phyloP scores from a whole-genome alignment of 2,113 vertebrate species.

The Megaptera novaeangliae region DNA sequence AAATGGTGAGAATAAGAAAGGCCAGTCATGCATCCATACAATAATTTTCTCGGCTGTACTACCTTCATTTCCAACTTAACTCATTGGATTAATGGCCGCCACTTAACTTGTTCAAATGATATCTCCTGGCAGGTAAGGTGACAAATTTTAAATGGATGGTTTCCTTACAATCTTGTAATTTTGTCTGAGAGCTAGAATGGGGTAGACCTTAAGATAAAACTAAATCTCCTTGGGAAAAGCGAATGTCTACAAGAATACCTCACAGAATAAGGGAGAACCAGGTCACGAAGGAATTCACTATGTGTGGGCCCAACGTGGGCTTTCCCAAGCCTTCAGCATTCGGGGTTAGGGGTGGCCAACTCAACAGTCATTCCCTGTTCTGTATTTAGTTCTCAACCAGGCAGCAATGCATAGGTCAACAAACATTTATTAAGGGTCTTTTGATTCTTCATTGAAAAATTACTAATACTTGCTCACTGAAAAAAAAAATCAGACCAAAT shows the following conservation, averaged over 20 bases:
- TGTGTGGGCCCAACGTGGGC: not conserved
- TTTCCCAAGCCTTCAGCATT: not conserved
- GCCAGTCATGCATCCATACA: not conserved
- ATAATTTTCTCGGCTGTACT: not conserved
- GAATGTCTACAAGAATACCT: not conserved
- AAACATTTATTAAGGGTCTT: not conserved
- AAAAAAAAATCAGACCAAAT: not conserved
- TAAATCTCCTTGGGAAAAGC: not conserved
- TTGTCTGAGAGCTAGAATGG: not conserved
- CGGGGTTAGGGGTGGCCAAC: not conserved
- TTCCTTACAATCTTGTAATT: not conserved
- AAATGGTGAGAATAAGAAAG: not conserved
- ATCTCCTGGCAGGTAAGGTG: not conserved
- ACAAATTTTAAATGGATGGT: not conserved
- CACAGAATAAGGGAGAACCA: not conserved
- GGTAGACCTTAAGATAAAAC: not conserved
- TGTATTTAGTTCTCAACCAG: not conserved
- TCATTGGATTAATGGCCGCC: not conserved
- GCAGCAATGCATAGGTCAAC: not conserved
- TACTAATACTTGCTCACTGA: not conserved
- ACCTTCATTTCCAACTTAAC: not conserved
- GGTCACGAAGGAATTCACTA: not conserved
- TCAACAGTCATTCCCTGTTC: not conserved
- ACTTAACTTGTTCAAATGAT: not conserved
- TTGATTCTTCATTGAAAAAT: not conserved